Percentiles rank a stretch among this genome's conserved stretches.
Conservation (phyloP, 30 jellyfish, hydroid and myxozoan genomes). For the Aurelia sp. region DNA sequence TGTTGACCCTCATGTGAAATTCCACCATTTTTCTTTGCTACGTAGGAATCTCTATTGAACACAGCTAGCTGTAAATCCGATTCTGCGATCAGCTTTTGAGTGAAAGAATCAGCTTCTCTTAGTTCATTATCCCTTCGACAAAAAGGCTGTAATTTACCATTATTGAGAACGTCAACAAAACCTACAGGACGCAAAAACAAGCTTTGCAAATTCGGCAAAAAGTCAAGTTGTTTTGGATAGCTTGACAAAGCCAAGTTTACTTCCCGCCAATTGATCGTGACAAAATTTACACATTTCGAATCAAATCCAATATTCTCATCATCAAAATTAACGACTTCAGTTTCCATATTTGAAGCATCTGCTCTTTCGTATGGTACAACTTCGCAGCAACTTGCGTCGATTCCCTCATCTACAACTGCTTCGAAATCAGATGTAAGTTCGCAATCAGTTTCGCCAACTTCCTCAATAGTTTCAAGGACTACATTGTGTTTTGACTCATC, state of each 20-base stretch:
- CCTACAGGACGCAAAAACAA: conserved; percentile 49
- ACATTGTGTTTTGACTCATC: neutral
- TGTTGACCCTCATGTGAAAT: neutral
- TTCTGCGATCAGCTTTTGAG: conserved; percentile 32
- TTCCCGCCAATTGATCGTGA: conserved; percentile 46
- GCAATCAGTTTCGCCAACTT: neutral
- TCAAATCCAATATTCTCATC: neutral
- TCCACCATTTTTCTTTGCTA: conserved; percentile 24
- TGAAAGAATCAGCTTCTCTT: neutral
- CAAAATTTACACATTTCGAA: neutral
- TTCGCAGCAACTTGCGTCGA: neutral
- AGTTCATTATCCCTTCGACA: conserved; percentile 9
- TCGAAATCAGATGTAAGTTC: neutral
- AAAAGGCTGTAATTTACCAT: neutral
- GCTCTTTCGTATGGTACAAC: neutral
- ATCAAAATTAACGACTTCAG: neutral
- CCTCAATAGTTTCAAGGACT: conserved; percentile 18
- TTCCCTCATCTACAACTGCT: neutral
- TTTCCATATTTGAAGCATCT: too few species aligned
- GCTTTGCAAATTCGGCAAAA: conserved; percentile 36
- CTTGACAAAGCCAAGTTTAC: conserved; percentile 4
- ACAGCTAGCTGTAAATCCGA: conserved; percentile 35
- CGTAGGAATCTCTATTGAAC: neutral
- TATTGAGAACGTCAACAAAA: conserved; percentile 52
- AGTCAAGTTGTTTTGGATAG: conserved; percentile 22